Conservation (phyloP, 2,888 invertebrate species). For the Limnephilus marmoratus region DNA sequence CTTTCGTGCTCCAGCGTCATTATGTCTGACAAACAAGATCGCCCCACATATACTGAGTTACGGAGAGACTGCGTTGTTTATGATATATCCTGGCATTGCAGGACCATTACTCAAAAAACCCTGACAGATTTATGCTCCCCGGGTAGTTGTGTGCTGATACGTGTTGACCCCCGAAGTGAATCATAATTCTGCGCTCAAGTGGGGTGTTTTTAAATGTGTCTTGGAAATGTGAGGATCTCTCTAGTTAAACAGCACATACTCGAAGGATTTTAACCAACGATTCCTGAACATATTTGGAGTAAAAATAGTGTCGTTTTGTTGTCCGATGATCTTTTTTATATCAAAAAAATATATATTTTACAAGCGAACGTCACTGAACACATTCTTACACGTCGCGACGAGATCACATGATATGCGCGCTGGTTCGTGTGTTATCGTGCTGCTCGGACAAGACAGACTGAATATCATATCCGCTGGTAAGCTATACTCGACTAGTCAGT, state of each 20-base stretch:
- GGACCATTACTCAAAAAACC: slow-evolving; percentile 58
- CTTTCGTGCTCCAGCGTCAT: neutral
- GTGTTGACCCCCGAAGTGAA: slow-evolving; percentile 52
- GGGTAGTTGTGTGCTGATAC: slow-evolving; percentile 46
- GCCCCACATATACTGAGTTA: slow-evolving; percentile 12
- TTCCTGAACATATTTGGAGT: too few relatives aligned
- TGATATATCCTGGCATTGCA: slow-evolving; percentile 49
- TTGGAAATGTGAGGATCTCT: neutral
- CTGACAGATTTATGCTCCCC: slow-evolving; percentile 58
- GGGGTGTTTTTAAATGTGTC: slow-evolving; percentile 1
- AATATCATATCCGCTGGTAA: too few relatives aligned
- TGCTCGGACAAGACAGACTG: too few relatives aligned
- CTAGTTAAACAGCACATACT: neutral
- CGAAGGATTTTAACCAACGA: too few relatives aligned
- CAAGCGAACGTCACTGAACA: too few relatives aligned
- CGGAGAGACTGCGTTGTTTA: slow-evolving; percentile 38
- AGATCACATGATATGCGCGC: too few relatives aligned
- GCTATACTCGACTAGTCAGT: too few relatives aligned
- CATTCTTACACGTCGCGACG: too few relatives aligned
- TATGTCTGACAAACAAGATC: slow-evolving; percentile 35
- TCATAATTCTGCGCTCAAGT: slow-evolving; percentile 24
- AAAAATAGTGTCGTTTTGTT: too few relatives aligned
- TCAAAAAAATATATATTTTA: too few relatives aligned
- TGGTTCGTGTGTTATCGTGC: too few relatives aligned
- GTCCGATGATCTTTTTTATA: too few relatives aligned